These are phyloP conservation scores for Bemisia tabaci DNA, from an alignment of 1,140 invertebrate species.

Conservation along the genomic window DNA sequence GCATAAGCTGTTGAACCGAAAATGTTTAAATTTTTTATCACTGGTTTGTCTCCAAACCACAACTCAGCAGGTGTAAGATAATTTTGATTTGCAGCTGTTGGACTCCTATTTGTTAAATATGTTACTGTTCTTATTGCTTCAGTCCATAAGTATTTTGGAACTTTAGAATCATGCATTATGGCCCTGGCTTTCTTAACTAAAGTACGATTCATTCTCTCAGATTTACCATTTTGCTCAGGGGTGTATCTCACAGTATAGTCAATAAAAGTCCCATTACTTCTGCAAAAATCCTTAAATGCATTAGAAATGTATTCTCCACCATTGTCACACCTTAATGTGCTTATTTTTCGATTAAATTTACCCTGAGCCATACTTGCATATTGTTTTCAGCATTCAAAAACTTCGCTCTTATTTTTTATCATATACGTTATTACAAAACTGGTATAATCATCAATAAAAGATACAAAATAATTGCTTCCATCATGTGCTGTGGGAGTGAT, in stretches of 20 bases:
- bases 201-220: slow-evolving; percentile 26
- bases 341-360: slow-evolving; percentile 25
- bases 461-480: slow-evolving; percentile 27
- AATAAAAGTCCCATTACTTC: slow-evolving; percentile 24
- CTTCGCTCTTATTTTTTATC: slow-evolving; percentile 30
- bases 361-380: slow-evolving; percentile 26
- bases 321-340: slow-evolving; percentile 30
- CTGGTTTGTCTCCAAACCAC: slow-evolving; percentile 21
- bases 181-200: slow-evolving; percentile 9
- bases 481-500: slow-evolving; percentile 25
- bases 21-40: slow-evolving; percentile 1
- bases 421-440: slow-evolving; percentile 29
- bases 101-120: slow-evolving; percentile 14
- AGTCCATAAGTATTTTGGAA: slow-evolving; percentile 11
- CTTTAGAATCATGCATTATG: slow-evolving; percentile 7
- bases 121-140: slow-evolving; percentile 12
- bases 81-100: slow-evolving; percentile 3
- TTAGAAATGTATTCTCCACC: slow-evolving; percentile 30
- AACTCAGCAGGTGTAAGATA: slow-evolving; percentile 26
- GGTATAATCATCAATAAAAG: slow-evolving; percentile 30
- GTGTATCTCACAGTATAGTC: slow-evolving; percentile 25
- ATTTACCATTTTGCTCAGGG: slow-evolving; percentile 28
- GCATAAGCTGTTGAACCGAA: slow-evolving; percentile 9
- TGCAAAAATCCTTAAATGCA: slow-evolving; percentile 25
- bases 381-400: slow-evolving; percentile 27